phyloP scores from a whole-genome alignment of 1,140 invertebrate genomes.

The Cryptotermes secundus region DNA sequence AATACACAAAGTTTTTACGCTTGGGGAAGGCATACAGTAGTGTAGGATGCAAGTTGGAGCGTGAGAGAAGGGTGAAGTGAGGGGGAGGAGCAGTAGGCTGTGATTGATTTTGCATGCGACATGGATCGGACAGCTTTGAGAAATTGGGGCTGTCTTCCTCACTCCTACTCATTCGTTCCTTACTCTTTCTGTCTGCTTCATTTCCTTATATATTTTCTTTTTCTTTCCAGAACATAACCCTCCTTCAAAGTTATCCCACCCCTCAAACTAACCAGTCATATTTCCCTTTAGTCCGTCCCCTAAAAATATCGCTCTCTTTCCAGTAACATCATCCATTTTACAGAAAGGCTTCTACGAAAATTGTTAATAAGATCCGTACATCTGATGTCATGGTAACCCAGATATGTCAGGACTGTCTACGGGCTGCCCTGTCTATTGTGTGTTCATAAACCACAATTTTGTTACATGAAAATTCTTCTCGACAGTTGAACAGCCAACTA shows the following conservation, averaged over 20 bases:
- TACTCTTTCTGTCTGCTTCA: not conserved
- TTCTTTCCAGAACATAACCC: not conserved
- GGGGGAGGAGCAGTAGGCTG: conserved; percentile 22
- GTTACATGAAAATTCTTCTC: too few relatives aligned
- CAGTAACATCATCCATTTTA: not conserved
- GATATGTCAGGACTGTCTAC: not conserved
- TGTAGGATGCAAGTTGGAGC: not conserved
- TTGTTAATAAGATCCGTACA: not conserved
- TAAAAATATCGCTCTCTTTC: not conserved
- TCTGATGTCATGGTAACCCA: conserved; percentile 4
- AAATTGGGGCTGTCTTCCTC: conserved; percentile 51
- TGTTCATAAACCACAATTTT: not conserved
- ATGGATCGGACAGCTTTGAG: conserved; percentile 56
- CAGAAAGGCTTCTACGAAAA: not conserved
- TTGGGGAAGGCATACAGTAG: not conserved
- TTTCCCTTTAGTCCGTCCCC: conserved; percentile 7
- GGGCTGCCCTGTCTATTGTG: not conserved
- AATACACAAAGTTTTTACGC: not conserved
- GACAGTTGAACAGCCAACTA: too few relatives aligned
- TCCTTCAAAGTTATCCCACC: conserved; percentile 9
- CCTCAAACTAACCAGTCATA: conserved; percentile 26
- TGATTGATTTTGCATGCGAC: conserved; percentile 58
- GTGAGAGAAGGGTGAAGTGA: not conserved
- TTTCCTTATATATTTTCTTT: not conserved
- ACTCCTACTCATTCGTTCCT: conserved; percentile 28